Percentiles rank a stretch among this genome's conserved stretches.
phyloP scores from a whole-genome alignment of 1,140 invertebrate genomes.

The Helicoverpa armigera region DNA sequence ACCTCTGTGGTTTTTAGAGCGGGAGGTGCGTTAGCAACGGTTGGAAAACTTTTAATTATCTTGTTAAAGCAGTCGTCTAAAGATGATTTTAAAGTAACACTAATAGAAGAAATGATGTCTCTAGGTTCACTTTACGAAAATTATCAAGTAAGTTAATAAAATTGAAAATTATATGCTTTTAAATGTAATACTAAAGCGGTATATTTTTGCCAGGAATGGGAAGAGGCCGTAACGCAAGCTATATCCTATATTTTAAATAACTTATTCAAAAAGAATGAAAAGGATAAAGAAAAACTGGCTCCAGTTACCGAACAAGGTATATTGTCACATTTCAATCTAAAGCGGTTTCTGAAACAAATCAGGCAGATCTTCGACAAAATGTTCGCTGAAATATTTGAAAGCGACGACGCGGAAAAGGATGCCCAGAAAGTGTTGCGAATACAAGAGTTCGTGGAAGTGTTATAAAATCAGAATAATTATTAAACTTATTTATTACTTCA shows the following conservation, averaged over 20 bases:
- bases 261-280: slow-evolving; percentile 76
- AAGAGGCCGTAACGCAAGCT: slow-evolving; percentile 75
- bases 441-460: slow-evolving; percentile 79
- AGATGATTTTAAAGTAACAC: slow-evolving; percentile 70
- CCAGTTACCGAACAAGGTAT: slow-evolving; percentile 77
- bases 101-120: slow-evolving; percentile 78
- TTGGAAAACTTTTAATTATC: slow-evolving; percentile 67
- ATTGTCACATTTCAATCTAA: slow-evolving; percentile 75
- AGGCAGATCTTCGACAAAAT: slow-evolving; percentile 72
- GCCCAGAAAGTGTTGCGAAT: slow-evolving; percentile 64
- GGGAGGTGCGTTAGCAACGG: slow-evolving; percentile 64
- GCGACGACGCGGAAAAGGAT: slow-evolving; percentile 46
- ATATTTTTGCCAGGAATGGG: slow-evolving; percentile 75
- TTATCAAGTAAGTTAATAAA: slow-evolving; percentile 68
- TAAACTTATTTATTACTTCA: slow-evolving; percentile 34
- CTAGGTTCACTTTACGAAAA: slow-evolving; percentile 72
- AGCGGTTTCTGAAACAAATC: slow-evolving; percentile 77
- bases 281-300: slow-evolving; percentile 79
- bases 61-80: slow-evolving; percentile 67
- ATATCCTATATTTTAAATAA: slow-evolving; percentile 74
- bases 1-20: slow-evolving; percentile 55
- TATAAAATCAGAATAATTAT: slow-evolving; percentile 63
- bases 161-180: background rate
- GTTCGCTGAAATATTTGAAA: slow-evolving; percentile 57
- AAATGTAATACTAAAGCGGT: slow-evolving; percentile 7